These are phyloP conservation scores for Octodonta nipae DNA, from an alignment of 2,888 invertebrate genomes.

Conservation along the genomic window DNA sequence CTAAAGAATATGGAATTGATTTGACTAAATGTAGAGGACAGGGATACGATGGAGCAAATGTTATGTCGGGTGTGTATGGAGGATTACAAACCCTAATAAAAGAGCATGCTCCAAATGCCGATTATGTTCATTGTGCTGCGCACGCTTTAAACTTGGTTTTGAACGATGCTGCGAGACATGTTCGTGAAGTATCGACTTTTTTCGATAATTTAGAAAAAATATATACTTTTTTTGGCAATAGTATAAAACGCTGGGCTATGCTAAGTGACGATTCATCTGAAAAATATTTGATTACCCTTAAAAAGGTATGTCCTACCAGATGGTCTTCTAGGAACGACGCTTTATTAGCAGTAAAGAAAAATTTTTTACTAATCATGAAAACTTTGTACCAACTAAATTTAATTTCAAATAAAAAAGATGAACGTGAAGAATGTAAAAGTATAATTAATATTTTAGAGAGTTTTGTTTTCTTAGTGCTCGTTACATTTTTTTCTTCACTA, in stretches of 20 bases:
- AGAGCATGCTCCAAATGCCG: background rate
- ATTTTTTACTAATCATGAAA: no score
- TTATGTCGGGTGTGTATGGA: slow-evolving; percentile 14
- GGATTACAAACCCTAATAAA: slow-evolving; percentile 10
- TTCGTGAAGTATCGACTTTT: no score
- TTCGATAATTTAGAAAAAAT: slow-evolving; percentile 4
- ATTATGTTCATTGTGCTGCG: slow-evolving; percentile 3
- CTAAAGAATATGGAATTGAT: no score
- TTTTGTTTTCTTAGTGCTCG: no score
- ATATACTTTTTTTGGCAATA: no score
- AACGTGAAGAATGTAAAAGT: no score
- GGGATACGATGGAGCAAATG: slow-evolving; percentile 14
- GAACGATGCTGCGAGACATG: no score
- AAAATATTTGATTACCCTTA: slow-evolving; percentile 4
- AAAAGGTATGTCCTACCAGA: slow-evolving; percentile 6
- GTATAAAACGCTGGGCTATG: slow-evolving; percentile 5
- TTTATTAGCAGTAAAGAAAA: no score
- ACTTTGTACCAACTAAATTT: slow-evolving; percentile 5
- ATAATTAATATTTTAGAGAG: no score
- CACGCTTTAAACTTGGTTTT: slow-evolving; percentile 1
- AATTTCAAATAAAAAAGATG: slow-evolving; percentile 7
- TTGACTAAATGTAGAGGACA: slow-evolving; percentile 12
- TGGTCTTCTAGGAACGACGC: slow-evolving; percentile 6
- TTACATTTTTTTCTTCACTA: slow-evolving; percentile 22
- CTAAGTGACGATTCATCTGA: slow-evolving; percentile 3